A percentile compares a stretch with the other conserved stretches of the same genome.
These are phyloP conservation scores for Miltochrista miniata DNA, from an alignment of 2,888 invertebrate species.

Conservation along the genomic window DNA sequence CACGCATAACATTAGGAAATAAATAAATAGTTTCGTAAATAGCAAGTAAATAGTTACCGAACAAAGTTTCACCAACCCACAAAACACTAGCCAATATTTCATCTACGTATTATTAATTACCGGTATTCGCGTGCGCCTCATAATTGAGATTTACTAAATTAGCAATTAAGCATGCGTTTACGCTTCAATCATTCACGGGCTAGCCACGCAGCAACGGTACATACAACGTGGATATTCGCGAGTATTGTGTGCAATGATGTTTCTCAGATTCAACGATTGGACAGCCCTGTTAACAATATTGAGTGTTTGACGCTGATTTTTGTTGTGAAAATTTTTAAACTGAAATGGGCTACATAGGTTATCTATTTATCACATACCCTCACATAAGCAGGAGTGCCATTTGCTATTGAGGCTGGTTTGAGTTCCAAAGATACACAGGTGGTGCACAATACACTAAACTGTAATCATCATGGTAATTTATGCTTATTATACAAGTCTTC, in stretches of 20 bases:
- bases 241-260: background rate
- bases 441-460: too few relatives aligned
- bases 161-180: conserved; percentile 16
- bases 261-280: background rate
- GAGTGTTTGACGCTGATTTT: too few relatives aligned
- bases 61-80: background rate
- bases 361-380: too few relatives aligned
- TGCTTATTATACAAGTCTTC: too few relatives aligned
- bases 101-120: conserved; percentile 7
- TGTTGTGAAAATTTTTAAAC: too few relatives aligned
- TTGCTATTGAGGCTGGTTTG: too few relatives aligned
- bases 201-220: conserved; percentile 3
- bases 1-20: too few relatives aligned
- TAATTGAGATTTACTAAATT: conserved; percentile 16
- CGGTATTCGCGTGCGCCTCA: conserved; percentile 20
- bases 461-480: too few relatives aligned
- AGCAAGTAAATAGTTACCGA: background rate
- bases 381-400: too few relatives aligned
- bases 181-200: conserved; percentile 20
- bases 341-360: too few relatives aligned
- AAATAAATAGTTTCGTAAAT: background rate
- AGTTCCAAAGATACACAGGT: too few relatives aligned
- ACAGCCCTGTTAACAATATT: background rate
- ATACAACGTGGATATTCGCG: background rate
- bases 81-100: background rate